phyloP scores from a whole-genome alignment of 92 coral and sea anemone genomes.

The Epizoanthus rinbou region DNA sequence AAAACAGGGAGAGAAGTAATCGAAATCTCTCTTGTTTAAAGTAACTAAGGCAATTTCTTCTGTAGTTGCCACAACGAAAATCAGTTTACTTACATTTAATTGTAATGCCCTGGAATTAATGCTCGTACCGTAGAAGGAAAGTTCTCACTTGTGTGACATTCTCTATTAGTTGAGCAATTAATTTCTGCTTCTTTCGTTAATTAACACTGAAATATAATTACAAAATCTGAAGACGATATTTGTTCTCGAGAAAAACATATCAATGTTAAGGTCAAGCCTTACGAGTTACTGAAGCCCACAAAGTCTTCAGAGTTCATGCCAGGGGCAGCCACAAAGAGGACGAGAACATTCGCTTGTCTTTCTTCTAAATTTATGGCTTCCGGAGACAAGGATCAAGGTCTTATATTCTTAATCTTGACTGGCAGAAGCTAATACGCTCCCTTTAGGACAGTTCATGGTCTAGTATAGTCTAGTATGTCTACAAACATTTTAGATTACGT shows the following conservation, averaged over 20 bases:
- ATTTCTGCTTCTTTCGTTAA: neutral
- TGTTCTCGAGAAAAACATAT: constrained; percentile 9
- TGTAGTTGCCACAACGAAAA: too few species aligned
- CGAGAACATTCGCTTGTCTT: neutral
- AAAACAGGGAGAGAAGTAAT: too few species aligned
- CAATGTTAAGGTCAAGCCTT: neutral
- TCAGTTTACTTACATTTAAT: too few species aligned
- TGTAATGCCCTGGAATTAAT: too few species aligned
- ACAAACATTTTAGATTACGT: neutral
- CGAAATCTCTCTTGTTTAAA: too few species aligned
- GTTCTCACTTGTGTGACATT: neutral
- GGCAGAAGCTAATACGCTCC: constrained; percentile 1
- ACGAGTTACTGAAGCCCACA: neutral
- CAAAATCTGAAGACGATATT: neutral
- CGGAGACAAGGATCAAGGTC: neutral
- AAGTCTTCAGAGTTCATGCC: constrained; percentile 9
- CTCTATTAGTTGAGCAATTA: neutral
- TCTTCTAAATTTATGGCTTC: constrained; percentile 28
- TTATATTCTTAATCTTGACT: too few species aligned
- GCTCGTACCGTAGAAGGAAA: too few species aligned
- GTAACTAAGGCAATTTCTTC: too few species aligned
- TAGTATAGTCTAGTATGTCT: neutral
- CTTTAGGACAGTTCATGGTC: neutral
- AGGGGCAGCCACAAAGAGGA: neutral
- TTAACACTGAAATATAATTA: neutral